Evolutionary conservation across 2,113 vertebrate species (phyloP).

Genomic region (Nibea coibor): DNA sequence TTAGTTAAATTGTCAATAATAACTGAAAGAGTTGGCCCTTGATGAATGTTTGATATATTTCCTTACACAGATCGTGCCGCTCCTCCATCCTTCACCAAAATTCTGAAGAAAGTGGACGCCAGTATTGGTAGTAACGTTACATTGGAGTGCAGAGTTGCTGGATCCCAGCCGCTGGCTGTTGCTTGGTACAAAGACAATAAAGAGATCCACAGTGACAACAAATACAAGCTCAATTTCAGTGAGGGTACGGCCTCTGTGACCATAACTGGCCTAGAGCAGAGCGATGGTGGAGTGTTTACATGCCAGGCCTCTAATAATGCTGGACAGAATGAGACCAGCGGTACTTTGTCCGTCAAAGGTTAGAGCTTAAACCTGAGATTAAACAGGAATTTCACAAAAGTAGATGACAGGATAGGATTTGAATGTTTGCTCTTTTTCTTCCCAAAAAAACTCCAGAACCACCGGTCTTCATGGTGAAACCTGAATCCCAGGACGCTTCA

Average conservation of each 20-base stretch:
- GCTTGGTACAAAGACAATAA: slow-evolving; percentile 92
- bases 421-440: slow-evolving; percentile 72
- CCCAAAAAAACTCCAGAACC: slow-evolving; percentile 88
- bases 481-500: slow-evolving; percentile 86
- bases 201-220: slow-evolving; percentile 85
- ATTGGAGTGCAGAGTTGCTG: slow-evolving; percentile 92
- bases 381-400: not conserved
- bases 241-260: slow-evolving; percentile 89
- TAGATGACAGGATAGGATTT: not conserved
- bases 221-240: slow-evolving; percentile 86
- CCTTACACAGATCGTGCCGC: slow-evolving; percentile 91
- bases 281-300: slow-evolving; percentile 89
- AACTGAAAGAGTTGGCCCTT: too few relatives aligned
- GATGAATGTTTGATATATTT: slow-evolving; percentile 48
- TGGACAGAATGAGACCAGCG: slow-evolving; percentile 90
- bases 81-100: slow-evolving; percentile 93
- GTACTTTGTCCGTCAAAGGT: slow-evolving; percentile 93
- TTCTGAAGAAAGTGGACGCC: slow-evolving; percentile 89
- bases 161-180: slow-evolving; percentile 92
- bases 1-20: not conserved
- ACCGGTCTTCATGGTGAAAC: slow-evolving; percentile 88
- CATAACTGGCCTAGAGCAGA: slow-evolving; percentile 85
- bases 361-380: slow-evolving; percentile 62
- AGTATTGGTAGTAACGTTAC: slow-evolving; percentile 80
- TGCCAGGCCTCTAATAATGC: slow-evolving; percentile 92